These are phyloP conservation scores for Elephas maximus DNA, from an alignment of 2,113 vertebrate genomes.

Conservation along the genomic window DNA sequence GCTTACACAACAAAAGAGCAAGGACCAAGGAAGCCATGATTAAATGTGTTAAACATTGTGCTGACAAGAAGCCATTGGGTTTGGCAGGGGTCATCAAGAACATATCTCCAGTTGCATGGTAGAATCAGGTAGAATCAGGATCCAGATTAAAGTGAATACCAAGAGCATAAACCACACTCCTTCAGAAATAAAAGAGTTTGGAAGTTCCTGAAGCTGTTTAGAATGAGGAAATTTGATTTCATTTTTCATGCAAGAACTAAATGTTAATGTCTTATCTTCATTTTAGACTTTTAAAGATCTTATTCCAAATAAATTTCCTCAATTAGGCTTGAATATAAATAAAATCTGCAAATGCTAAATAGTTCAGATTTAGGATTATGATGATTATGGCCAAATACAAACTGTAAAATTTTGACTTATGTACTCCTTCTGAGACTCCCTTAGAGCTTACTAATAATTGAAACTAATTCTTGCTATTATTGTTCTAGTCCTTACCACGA, in stretches of 20 bases:
- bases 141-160: background rate
- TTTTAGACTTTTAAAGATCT: conserved; percentile 13
- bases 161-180: background rate
- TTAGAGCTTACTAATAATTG: background rate
- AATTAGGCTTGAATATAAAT: background rate
- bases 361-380: background rate
- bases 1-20: background rate
- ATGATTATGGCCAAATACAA: background rate
- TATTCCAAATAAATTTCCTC: background rate
- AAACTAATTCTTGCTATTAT: background rate
- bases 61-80: background rate
- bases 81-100: background rate
- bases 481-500: background rate
- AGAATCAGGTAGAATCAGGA: background rate
- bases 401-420: background rate
- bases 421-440: background rate
- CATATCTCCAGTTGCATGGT: background rate
- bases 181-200: background rate
- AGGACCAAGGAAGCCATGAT: background rate
- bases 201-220: background rate
- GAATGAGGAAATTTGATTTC: background rate
- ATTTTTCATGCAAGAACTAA: background rate
- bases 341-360: background rate
- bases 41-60: background rate
- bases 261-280: background rate